Percentiles rank a stretch among this genome's conserved stretches.
phyloP scores from a whole-genome alignment of 2,113 vertebrate species.

The Albula glossodonta region DNA sequence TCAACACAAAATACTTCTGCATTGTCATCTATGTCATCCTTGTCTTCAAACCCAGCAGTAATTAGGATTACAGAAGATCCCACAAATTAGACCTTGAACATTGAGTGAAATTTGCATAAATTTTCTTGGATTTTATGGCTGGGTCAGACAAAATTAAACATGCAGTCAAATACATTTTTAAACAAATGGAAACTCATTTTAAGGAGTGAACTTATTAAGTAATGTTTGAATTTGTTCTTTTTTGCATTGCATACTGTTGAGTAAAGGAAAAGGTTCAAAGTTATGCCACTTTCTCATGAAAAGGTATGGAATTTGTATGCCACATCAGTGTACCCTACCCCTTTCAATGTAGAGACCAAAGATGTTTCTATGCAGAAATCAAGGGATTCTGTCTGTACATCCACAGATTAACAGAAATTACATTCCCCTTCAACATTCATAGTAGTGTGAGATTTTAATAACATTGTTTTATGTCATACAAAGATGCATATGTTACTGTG shows the following conservation, averaged over 20 bases:
- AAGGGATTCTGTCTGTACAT: background rate
- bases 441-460: background rate
- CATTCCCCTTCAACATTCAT: background rate
- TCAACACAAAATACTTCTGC: background rate
- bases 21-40: background rate
- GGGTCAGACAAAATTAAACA: background rate
- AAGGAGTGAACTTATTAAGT: no score
- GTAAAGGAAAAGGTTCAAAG: background rate
- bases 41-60: no score
- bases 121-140: background rate
- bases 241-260: background rate
- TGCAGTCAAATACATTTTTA: background rate
- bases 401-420: background rate
- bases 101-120: background rate
- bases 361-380: conserved; percentile 41
- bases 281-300: background rate
- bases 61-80: no score
- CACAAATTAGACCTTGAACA: background rate
- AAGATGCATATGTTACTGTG: background rate
- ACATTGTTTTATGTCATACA: background rate
- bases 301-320: background rate
- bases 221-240: background rate
- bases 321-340: background rate
- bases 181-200: background rate
- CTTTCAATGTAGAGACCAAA: conserved; percentile 31